Percentiles rank a stretch among this genome's conserved stretches.
Conservation (phyloP, 2,888 invertebrate species). For the Ethmia dodecea region DNA sequence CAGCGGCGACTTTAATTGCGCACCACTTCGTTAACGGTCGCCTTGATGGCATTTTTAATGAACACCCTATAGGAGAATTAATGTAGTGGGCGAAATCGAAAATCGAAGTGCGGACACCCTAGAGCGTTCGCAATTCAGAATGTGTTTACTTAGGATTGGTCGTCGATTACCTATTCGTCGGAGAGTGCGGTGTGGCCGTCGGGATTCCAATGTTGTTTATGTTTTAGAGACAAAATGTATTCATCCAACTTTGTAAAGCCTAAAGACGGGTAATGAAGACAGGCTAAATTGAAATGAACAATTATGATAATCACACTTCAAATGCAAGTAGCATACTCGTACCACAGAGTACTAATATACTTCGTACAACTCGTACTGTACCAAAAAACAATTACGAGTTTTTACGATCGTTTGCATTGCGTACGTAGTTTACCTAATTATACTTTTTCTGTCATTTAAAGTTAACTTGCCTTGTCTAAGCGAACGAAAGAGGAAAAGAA, state of each 20-base stretch:
- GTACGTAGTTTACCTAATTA: too few relatives aligned
- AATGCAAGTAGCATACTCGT: background rate
- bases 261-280: too few relatives aligned
- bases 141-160: conserved; percentile 72
- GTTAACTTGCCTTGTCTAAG: too few relatives aligned
- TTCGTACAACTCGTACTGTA: too few relatives aligned
- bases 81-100: conserved; percentile 75
- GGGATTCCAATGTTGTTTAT: background rate
- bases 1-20: conserved; percentile 68
- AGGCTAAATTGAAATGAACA: background rate
- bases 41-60: conserved; percentile 78
- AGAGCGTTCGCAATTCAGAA: conserved; percentile 37
- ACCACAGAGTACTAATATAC: too few relatives aligned
- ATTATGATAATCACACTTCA: background rate
- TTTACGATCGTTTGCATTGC: too few relatives aligned
- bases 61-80: conserved; percentile 63
- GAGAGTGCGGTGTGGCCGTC: conserved; percentile 12
- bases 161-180: conserved; percentile 38
- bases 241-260: too few relatives aligned
- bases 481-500: too few relatives aligned
- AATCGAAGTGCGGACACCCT: conserved; percentile 64
- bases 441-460: too few relatives aligned
- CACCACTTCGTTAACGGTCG: conserved; percentile 75
- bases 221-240: too few relatives aligned
- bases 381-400: too few relatives aligned